A percentile compares a stretch with the other conserved stretches of the same genome.
These are phyloP conservation scores for Saimiri boliviensis DNA, from an alignment of 2,113 vertebrate genomes.

Conservation along the genomic window DNA sequence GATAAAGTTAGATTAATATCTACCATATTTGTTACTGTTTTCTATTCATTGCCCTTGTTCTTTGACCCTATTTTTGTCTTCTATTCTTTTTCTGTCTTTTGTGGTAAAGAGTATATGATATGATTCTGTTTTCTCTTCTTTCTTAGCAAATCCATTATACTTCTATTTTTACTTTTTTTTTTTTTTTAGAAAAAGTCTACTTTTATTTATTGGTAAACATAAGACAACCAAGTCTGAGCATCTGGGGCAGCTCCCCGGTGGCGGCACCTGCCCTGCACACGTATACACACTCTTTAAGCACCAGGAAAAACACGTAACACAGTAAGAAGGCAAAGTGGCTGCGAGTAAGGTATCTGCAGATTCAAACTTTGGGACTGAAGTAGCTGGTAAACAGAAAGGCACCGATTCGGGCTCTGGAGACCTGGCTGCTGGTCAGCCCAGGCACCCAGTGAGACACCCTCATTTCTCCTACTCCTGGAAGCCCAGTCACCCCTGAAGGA, in stretches of 20 bases:
- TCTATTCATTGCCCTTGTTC: too few relatives aligned
- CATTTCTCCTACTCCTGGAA: neutral
- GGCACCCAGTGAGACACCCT: neutral
- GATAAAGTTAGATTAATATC: too few relatives aligned
- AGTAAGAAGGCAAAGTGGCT: conserved; percentile 51
- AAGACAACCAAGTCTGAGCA: conserved; percentile 3
- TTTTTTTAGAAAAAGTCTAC: conserved; percentile 65
- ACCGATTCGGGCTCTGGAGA: conserved; percentile 70
- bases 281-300: neutral
- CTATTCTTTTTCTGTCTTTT: too few relatives aligned
- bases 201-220: conserved; percentile 66
- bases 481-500: neutral
- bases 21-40: too few relatives aligned
- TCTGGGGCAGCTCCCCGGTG: conserved; percentile 2
- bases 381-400: conserved; percentile 82
- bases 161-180: too few relatives aligned
- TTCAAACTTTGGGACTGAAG: conserved; percentile 82
- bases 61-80: too few relatives aligned
- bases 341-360: conserved; percentile 44
- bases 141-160: too few relatives aligned
- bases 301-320: neutral
- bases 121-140: too few relatives aligned
- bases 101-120: too few relatives aligned
- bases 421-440: neutral
- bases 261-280: neutral